Percentiles rank a stretch among this genome's conserved stretches.
These are phyloP conservation scores for Lepidocyrtinus sp. DNA, from an alignment of 2,888 invertebrate genomes.

Conservation along the genomic window DNA sequence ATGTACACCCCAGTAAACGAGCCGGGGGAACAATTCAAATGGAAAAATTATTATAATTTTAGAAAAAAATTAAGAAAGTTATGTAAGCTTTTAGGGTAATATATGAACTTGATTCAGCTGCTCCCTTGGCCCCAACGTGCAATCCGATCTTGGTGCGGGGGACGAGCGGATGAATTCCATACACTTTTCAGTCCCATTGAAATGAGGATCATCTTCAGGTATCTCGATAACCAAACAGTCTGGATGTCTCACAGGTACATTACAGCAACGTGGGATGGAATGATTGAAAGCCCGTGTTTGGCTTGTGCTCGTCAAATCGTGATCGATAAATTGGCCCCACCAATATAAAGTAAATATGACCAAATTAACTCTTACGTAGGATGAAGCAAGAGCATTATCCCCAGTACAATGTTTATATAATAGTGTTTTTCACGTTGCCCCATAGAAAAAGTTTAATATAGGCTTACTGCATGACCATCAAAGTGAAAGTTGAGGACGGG, in stretches of 20 bases:
- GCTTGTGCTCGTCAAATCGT: constrained; percentile 80
- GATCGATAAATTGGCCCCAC: constrained; percentile 91
- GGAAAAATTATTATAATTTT: background rate
- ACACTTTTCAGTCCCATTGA: constrained; percentile 73
- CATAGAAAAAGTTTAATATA: background rate
- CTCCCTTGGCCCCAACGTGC: constrained; percentile 86
- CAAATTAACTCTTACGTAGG: constrained; percentile 1
- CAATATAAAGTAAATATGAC: constrained; percentile 46
- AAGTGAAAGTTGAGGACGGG: constrained; percentile 78
- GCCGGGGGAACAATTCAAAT: background rate
- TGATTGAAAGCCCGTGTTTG: constrained; percentile 68
- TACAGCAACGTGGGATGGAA: constrained; percentile 68
- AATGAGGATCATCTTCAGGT: constrained; percentile 65
- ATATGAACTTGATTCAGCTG: constrained; percentile 81
- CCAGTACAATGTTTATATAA: no score
- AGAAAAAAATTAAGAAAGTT: background rate
- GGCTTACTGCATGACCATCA: constrained; percentile 86
- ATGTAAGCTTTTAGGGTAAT: constrained; percentile 9
- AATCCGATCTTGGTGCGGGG: constrained; percentile 83
- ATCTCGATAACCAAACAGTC: constrained; percentile 84
- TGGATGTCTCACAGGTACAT: constrained; percentile 78
- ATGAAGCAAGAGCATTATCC: background rate
- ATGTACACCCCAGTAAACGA: background rate
- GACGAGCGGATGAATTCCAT: constrained; percentile 88
- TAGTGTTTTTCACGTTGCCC: constrained; percentile 6